Conservation (phyloP, 2,797 vertebrate species). For the Gymnodraco acuticeps region DNA sequence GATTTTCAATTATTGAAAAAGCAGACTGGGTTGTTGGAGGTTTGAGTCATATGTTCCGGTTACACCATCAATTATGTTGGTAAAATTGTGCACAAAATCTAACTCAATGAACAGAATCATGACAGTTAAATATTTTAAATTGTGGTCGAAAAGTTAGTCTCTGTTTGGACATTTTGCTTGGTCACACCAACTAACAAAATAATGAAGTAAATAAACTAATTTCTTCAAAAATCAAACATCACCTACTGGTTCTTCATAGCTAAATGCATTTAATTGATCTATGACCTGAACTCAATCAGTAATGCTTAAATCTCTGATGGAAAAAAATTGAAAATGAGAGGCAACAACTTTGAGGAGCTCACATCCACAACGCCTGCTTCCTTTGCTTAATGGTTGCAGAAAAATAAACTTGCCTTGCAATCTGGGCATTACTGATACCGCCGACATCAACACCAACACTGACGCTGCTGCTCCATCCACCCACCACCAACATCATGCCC, state of each 20-base stretch:
- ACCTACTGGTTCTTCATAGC: too few species aligned
- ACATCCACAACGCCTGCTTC: slow-evolving; percentile 42
- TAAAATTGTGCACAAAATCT: slow-evolving; percentile 1
- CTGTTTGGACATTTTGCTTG: background rate
- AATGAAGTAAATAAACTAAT: background rate
- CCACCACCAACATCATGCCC: slow-evolving; percentile 66
- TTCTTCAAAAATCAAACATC: too few species aligned
- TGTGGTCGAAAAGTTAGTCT: background rate
- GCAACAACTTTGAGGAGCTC: slow-evolving; percentile 31
- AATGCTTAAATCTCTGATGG: background rate
- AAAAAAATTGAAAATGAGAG: slow-evolving; percentile 29
- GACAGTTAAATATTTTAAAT: background rate
- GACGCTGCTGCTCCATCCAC: slow-evolving; percentile 53
- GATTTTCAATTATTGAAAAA: background rate
- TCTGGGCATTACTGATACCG: slow-evolving; percentile 52
- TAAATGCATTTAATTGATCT: background rate
- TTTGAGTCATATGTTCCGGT: background rate
- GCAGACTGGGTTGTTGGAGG: background rate
- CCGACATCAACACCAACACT: slow-evolving; percentile 38
- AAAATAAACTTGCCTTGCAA: slow-evolving; percentile 38
- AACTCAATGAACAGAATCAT: background rate
- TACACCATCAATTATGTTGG: background rate
- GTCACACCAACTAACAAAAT: background rate
- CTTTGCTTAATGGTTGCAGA: slow-evolving; percentile 51
- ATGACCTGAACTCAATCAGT: slow-evolving; percentile 17